A percentile compares a stretch with the other conserved stretches of the same genome.
Conservation (phyloP, 2,113 vertebrate genomes). For the Sisor rabdophorus region DNA sequence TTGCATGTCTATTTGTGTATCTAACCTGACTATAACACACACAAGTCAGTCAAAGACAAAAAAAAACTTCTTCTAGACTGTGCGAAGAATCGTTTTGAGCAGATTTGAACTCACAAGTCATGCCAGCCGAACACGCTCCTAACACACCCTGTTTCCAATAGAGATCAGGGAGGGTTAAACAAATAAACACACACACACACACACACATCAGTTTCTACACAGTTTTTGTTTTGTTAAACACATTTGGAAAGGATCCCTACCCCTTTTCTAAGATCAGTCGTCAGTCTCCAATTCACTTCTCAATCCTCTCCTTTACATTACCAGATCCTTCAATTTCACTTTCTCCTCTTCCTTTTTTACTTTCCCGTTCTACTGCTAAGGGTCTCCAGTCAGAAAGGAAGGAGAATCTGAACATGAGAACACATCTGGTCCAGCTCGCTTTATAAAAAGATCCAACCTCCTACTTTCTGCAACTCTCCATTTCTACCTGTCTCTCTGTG, state of each 20-base stretch:
- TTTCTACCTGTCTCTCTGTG: constrained; percentile 41
- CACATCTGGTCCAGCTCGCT: constrained; percentile 41
- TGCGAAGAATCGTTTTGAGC: too few relatives aligned
- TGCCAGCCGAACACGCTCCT: constrained; percentile 45
- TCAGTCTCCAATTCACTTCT: background rate
- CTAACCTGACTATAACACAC: background rate
- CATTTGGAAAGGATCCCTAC: background rate
- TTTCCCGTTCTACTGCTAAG: constrained; percentile 44
- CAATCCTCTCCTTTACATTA: background rate
- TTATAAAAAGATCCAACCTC: constrained; percentile 49
- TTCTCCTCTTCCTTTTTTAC: background rate
- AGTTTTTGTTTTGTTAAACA: background rate
- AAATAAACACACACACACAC: constrained; percentile 27
- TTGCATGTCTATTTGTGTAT: constrained; percentile 44
- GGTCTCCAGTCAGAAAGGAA: constrained; percentile 1
- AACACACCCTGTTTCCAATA: constrained; percentile 46
- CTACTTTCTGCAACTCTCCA: constrained; percentile 49
- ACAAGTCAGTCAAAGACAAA: too few relatives aligned
- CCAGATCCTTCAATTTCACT: constrained; percentile 38
- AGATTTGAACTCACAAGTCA: constrained; percentile 40
- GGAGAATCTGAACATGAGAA: constrained; percentile 47
- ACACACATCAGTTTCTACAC: background rate
- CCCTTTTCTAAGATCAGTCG: background rate
- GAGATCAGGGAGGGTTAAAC: constrained; percentile 23
- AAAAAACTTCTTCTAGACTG: too few relatives aligned